Percentiles rank a stretch among this genome's conserved stretches.
Conservation (phyloP, 2,888 invertebrate species). For the Chrysolina haemoptera region DNA sequence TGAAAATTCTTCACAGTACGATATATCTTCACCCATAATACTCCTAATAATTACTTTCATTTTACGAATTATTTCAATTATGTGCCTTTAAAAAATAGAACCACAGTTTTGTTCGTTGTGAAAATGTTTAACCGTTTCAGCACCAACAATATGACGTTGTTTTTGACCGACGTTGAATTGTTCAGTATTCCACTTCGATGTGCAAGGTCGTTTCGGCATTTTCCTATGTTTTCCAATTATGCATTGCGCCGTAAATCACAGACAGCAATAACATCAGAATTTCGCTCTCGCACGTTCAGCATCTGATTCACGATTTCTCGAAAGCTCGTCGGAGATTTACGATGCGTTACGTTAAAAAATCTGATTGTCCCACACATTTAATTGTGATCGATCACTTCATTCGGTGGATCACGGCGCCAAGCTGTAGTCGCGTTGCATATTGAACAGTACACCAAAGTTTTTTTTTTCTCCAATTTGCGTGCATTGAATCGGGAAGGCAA, state of each 20-base stretch:
- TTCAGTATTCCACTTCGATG: background rate
- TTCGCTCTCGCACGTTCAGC: conserved; percentile 39
- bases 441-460: conserved; percentile 42
- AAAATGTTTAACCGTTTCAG: no score
- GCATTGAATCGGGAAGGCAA: background rate
- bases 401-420: conserved; percentile 48
- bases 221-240: background rate
- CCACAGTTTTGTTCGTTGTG: no score
- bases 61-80: no score
- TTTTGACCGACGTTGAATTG: no score
- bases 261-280: conserved; percentile 8
- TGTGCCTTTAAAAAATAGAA: no score
- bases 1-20: no score
- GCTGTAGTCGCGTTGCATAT: conserved; percentile 49
- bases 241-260: background rate
- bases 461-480: background rate
- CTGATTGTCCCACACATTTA: conserved; percentile 57
- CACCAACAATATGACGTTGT: no score
- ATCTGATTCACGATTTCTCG: conserved; percentile 50
- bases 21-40: no score
- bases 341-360: conserved; percentile 55
- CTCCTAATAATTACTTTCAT: no score
- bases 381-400: conserved; percentile 62
- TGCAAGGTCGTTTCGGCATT: background rate
- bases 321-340: conserved; percentile 55